Evolutionary conservation across 2,888 invertebrate genomes (phyloP).

Genomic region (Meliscaeva auricollis): DNA sequence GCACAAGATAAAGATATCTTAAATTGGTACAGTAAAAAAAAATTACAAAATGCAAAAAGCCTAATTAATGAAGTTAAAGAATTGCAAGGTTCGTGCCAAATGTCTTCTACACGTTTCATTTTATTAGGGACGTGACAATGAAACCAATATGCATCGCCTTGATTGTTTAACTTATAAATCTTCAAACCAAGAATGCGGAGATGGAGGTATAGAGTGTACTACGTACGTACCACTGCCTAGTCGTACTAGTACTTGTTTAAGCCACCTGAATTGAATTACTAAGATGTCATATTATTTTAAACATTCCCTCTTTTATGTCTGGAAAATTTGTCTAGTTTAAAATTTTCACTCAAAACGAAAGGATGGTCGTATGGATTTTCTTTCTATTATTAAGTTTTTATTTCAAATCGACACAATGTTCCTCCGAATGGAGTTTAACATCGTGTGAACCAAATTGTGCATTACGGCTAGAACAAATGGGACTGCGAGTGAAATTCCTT

Average conservation of each 20-base stretch:
- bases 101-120: constrained; percentile 41
- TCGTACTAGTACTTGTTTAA: constrained; percentile 11
- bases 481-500: constrained; percentile 46
- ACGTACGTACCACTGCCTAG: too few relatives aligned
- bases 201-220: constrained; percentile 5
- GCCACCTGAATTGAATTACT: constrained; percentile 52
- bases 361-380: constrained; percentile 51
- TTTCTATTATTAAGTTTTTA: constrained; percentile 33
- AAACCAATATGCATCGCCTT: constrained; percentile 46
- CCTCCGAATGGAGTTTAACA: not conserved
- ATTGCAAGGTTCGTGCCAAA: constrained; percentile 56
- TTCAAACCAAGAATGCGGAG: constrained; percentile 56
- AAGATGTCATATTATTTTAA: not conserved
- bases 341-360: constrained; percentile 37
- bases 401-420: constrained; percentile 18
- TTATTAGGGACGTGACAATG: constrained; percentile 62
- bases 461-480: constrained; percentile 45
- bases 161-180: constrained; percentile 48
- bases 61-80: constrained; percentile 19
- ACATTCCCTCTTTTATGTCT: not conserved
- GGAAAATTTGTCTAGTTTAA: constrained; percentile 39
- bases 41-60: not conserved
- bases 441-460: constrained; percentile 42
- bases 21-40: constrained; percentile 36
- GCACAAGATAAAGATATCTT: constrained; percentile 11